phyloP scores from a whole-genome alignment of 2,113 vertebrate species.

The Callopanchax toddi region DNA sequence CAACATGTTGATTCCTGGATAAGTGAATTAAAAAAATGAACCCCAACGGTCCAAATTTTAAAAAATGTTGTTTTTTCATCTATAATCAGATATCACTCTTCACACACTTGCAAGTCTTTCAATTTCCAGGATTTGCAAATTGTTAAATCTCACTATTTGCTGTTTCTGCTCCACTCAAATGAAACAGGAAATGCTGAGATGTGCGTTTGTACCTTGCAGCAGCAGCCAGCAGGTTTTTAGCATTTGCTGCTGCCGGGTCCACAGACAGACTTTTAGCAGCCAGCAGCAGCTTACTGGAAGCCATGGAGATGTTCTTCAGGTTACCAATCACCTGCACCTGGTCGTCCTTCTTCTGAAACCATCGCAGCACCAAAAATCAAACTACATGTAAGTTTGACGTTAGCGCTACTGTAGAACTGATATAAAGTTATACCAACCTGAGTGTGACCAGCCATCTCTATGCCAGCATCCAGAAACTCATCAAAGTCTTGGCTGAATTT shows the following conservation, averaged over 20 bases:
- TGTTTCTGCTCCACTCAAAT: no score
- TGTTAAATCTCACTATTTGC: no score
- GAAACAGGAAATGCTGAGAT: no score
- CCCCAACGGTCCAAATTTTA: no score
- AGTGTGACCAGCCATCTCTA: slow-evolving; percentile 98
- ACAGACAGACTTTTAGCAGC: slow-evolving; percentile 97
- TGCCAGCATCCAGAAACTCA: slow-evolving; percentile 96
- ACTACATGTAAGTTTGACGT: neutral
- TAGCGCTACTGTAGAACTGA: neutral
- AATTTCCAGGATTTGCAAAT: no score
- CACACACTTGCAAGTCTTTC: no score
- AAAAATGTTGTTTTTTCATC: no score
- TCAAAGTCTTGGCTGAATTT: slow-evolving; percentile 98
- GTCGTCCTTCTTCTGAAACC: slow-evolving; percentile 92
- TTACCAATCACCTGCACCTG: slow-evolving; percentile 99
- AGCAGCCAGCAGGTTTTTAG: slow-evolving; percentile 95
- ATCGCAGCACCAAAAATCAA: neutral
- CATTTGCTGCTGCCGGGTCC: slow-evolving; percentile 95
- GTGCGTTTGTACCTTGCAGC: slow-evolving; percentile 87
- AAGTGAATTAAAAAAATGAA: no score
- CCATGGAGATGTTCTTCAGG: slow-evolving; percentile 99
- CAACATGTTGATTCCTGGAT: no score
- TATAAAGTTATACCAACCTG: slow-evolving; percentile 79
- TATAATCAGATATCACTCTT: no score
- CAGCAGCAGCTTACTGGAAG: slow-evolving; percentile 94